Base-by-base conservation (phyloP, 30 jellyfish, hydroid and myxozoan species). In the Hydra vulgaris region DNA sequence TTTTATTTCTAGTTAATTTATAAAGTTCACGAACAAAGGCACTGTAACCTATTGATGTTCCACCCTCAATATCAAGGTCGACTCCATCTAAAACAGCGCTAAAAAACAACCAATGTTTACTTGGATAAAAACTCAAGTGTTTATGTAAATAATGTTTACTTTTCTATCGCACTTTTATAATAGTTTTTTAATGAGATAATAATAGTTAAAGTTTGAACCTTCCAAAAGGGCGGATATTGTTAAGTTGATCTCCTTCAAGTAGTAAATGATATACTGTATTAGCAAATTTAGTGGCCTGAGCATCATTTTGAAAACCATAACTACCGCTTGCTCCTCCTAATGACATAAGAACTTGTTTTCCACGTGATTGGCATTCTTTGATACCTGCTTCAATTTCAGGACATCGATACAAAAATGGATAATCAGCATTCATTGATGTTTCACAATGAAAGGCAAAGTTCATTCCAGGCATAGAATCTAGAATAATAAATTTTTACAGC, bases 311-410 rank as follows among this genome's bases (percentile, higher is more conserved):
- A 71, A 85, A 85, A 8, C 95, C 95, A 54, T 85, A 85, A 20
- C 91, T 66, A 52, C 95, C 95, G 7, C 87, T 71, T 8, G 95
- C 95, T 18, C 95, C 95, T 19, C 95, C 95, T 54, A 85, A 69
- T 19, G 95, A 85, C 27, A 85, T 53, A n/a, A 85, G 71, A 17
- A 85, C 95, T 70, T 85, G 40, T 53, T 85, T 85, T 0, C 95
- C 95, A 8, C 81, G 24, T 40, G 70, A 18, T 54, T 85, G 95
- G 79, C 95, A 85, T 85, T 85, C 93, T 25, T 79, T 68, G 19
- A 85, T 85, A 7, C 93, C 92, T 85, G 79, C 82, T 26, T 85
- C 87, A 25, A 85, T 85, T 56, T 72, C 72, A 23, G 92, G 93
- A 54, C 95, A 85, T 21, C 95, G 95, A 19, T 79, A 86, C 86